These are phyloP conservation scores for Prochilodus magdalenae DNA, from an alignment of 2,113 vertebrate species.

Conservation along the genomic window DNA sequence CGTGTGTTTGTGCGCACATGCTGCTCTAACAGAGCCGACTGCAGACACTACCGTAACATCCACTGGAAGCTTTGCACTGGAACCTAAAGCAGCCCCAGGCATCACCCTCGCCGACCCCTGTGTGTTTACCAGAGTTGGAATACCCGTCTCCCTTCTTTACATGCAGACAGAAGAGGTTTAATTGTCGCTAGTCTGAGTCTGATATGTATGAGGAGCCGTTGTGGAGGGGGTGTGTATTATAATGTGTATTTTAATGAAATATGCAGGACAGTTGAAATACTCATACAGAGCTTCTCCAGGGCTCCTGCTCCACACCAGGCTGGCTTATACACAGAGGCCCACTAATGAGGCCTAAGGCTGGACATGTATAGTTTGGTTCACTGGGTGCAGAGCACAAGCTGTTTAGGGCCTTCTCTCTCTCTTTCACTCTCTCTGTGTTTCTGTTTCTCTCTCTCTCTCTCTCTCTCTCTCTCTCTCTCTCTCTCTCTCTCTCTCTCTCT, in stretches of 20 bases:
- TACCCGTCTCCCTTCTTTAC: slow-evolving; percentile 56
- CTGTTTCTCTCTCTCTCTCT: background rate
- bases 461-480: background rate
- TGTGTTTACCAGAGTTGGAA: slow-evolving; percentile 30
- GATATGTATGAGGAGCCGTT: slow-evolving; percentile 63
- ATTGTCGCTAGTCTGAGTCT: slow-evolving; percentile 64
- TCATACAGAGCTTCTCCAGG: slow-evolving; percentile 68
- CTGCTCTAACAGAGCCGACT: background rate
- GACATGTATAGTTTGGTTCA: slow-evolving; percentile 37
- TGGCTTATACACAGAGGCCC: slow-evolving; percentile 62
- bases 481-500: background rate
- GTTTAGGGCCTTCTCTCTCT: background rate
- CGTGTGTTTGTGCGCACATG: background rate
- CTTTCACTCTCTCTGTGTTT: background rate
- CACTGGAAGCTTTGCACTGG: background rate
- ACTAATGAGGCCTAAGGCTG: slow-evolving; percentile 68
- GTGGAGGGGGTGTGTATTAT: slow-evolving; percentile 60
- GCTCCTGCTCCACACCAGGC: slow-evolving; percentile 55
- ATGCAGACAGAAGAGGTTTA: slow-evolving; percentile 65
- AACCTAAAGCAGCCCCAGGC: background rate
- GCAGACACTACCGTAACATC: background rate
- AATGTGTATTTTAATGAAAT: slow-evolving; percentile 72
- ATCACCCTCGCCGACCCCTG: background rate
- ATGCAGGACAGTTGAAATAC: slow-evolving; percentile 72
- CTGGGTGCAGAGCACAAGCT: background rate